Evolutionary conservation across 2,113 vertebrate species (phyloP).

Genomic region (Pardalotus punctatus): DNA sequence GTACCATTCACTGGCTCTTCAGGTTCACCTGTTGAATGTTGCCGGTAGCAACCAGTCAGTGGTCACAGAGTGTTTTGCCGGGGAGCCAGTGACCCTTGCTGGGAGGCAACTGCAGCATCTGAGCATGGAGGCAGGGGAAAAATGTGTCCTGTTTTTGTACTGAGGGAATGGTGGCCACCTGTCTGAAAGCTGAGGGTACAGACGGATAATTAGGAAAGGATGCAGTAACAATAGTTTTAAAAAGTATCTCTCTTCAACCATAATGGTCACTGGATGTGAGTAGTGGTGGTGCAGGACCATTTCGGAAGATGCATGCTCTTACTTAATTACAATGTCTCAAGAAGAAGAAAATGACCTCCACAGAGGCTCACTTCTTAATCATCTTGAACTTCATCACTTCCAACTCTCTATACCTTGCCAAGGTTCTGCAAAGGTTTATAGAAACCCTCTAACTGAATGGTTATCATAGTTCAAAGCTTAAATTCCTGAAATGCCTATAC

Average conservation of each 20-base stretch:
- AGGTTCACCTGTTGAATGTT: neutral
- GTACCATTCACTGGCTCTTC: neutral
- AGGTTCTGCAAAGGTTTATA: neutral
- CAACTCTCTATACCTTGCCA: neutral
- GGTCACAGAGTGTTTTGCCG: neutral
- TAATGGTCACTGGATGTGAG: neutral
- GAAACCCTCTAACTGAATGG: neutral
- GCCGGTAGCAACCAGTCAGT: neutral
- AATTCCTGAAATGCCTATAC: neutral
- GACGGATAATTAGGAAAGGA: neutral
- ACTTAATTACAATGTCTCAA: neutral
- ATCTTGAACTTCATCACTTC: neutral
- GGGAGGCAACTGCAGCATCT: too few relatives aligned
- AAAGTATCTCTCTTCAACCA: neutral
- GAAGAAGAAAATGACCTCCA: neutral
- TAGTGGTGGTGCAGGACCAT: neutral
- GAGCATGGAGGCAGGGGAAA: neutral
- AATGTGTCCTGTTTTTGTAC: neutral
- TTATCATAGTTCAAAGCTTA: neutral
- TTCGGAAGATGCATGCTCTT: neutral
- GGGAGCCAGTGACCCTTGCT: fast-evolving
- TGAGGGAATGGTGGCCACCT: neutral
- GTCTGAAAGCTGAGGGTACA: neutral
- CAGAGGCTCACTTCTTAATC: neutral
- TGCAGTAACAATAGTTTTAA: neutral